Base-by-base conservation (phyloP, 2,113 vertebrate genomes). In the Galbula dea region DNA sequence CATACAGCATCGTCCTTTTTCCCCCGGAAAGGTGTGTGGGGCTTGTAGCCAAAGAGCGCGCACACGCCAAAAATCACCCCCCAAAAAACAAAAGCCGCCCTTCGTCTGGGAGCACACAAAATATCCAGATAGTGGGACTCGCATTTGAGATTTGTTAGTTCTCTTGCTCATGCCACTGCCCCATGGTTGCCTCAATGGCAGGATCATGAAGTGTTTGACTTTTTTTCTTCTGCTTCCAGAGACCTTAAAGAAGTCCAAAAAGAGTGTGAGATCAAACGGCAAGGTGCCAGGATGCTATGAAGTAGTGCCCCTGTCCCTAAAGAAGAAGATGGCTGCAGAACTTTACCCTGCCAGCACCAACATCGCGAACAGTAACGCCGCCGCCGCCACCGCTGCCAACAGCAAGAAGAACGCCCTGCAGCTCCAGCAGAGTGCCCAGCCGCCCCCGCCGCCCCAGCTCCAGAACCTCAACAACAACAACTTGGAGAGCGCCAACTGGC, bases 281-380 rank as follows among this genome's bases (percentile, higher is more conserved):
- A 97, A 97, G 93, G 96, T 98, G 89, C 98, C 98, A 95, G 95
- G 97, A 94, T 98, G 98, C 96, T 98, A 98, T 97, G 98, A 98
- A 97, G 97, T 98, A 96, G 97, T 98, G 85, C 97, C 98, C 55
- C 97, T 98, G 89, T 97, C 98, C 80, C 96, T 98, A 63, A 97
- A 98, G 96, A 98, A 97, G 98, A 99, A 98, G 98, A 99, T 99
- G 98, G 99, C 99, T 97, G 98, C 98, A 97, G 99, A 99, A 98
- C 95, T 99, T 93, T 98, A 98, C 96, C 97, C 98, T 94, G 97
- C 98, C 81, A 96, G 97, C 94, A 96, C 97, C 85, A 98, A 97
- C 91, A 97, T 98, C 45, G 96, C 97, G 75, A 98, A 98, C 97
- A 98, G 92, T 90, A 98, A 98, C 95, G 96, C 95, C 87, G 96